Conservation (phyloP, 2,797 vertebrate genomes). For the Amblyraja radiata region DNA sequence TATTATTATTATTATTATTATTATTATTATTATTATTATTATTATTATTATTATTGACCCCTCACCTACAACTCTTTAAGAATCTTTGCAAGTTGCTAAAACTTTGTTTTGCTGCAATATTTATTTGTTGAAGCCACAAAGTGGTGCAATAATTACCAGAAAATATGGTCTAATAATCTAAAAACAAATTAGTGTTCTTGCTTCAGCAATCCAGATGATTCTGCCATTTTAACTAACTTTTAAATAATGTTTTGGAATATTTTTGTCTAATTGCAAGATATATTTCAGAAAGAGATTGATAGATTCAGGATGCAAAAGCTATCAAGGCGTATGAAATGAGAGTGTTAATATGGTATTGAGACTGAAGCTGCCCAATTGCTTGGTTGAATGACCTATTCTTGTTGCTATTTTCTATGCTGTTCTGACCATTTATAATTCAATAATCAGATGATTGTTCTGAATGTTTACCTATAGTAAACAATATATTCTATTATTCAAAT, state of each 20-base stretch:
- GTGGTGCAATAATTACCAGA: background rate
- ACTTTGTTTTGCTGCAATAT: background rate
- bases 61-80: background rate
- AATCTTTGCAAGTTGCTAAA: background rate
- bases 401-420: too few relatives aligned
- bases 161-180: background rate
- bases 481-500: background rate
- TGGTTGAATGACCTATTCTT: too few relatives aligned
- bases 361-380: too few relatives aligned
- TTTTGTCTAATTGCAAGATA: background rate
- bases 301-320: too few relatives aligned
- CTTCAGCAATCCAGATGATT: background rate
- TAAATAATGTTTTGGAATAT: background rate
- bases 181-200: background rate
- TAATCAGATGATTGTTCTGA: background rate
- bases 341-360: too few relatives aligned
- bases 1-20: too few relatives aligned
- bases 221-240: background rate
- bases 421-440: too few relatives aligned
- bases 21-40: too few relatives aligned
- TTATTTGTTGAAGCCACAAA: background rate
- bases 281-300: too few relatives aligned
- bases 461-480: background rate
- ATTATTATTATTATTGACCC: conserved; percentile 19
- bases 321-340: too few relatives aligned